Evolutionary conservation across 23 tunicate genomes (phyloP), one percentile per base, ranked within the genome.

Genomic region (Clavelina lepadiformis): DNA sequence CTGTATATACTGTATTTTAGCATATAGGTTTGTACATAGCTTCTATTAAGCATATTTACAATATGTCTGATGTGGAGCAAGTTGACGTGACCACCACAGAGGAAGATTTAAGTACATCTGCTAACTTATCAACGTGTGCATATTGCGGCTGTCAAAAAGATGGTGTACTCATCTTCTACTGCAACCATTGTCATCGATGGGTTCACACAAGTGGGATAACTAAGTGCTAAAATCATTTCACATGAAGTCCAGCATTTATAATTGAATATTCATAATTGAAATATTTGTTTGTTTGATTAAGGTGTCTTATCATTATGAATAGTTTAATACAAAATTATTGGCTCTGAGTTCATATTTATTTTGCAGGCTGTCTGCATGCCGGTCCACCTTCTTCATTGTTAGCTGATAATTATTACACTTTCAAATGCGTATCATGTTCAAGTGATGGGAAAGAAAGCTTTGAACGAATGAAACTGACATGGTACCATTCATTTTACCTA

Each of bases 81-180:
- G 49, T 82, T 38, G 91, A 74, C 67, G 81, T 74, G 31, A 65
- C 37, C 7, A 45, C 86, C 21, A 74, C 74, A 7, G 37, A 32
- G 18, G 80, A 81, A 27, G 62, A 45, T 38, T 13, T 37, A 15
- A 29, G 54, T 68, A 33, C 20, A 34, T 31, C 49, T 23, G 33
- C 20, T 21, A 55, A 35, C 23, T 29, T 46, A 49, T 64, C 77
- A 50, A 87, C 68, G 73, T 87, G 96, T 61, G 65, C 76, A 3
- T 87, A 87, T 65, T 87, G 96, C 41, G 87, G 74, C 29, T 87
- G 96, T 46, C 51, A 51, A 32, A 80, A 87, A 69, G 96, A 87
- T 53, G 96, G 96, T 1, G 70, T 87, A 1, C 61, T 85, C 35
- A 83, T 73, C 34, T 87, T 87, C 59, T 58, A 87, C 45, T 87